Conservation (phyloP, 2,113 vertebrate genomes). For the Pluvianellus socialis region DNA sequence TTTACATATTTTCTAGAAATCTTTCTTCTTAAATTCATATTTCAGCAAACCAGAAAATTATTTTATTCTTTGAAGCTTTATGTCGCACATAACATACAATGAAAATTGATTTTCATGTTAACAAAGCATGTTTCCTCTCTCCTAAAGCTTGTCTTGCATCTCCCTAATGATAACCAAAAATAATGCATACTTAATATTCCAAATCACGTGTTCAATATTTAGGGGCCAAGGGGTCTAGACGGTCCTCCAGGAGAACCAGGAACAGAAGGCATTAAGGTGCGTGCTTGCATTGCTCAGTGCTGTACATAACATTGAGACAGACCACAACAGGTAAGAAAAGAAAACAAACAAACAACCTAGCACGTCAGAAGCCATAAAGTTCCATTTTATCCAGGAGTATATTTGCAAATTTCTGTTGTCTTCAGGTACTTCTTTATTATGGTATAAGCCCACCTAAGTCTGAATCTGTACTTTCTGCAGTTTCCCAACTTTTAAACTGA, state of each 20-base stretch:
- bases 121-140: background rate
- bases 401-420: background rate
- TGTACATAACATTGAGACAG: background rate
- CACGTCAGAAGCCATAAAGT: background rate
- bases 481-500: background rate
- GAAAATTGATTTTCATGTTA: background rate
- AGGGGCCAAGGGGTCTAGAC: conserved; percentile 91
- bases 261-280: conserved; percentile 88
- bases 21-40: background rate
- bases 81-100: background rate
- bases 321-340: background rate
- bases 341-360: background rate
- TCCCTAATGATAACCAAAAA: background rate
- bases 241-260: conserved; percentile 88
- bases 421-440: background rate
- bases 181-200: background rate
- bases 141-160: background rate
- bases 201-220: conserved; percentile 5
- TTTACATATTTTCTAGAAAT: background rate
- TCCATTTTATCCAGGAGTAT: background rate
- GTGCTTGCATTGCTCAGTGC: conserved; percentile 1
- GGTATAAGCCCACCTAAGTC: background rate
- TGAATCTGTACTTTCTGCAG: background rate
- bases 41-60: background rate
- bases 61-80: background rate